A percentile compares a stretch with the other conserved stretches of the same genome.
phyloP scores from a whole-genome alignment of 1,140 invertebrate species.

The Tetragonula clypearis region DNA sequence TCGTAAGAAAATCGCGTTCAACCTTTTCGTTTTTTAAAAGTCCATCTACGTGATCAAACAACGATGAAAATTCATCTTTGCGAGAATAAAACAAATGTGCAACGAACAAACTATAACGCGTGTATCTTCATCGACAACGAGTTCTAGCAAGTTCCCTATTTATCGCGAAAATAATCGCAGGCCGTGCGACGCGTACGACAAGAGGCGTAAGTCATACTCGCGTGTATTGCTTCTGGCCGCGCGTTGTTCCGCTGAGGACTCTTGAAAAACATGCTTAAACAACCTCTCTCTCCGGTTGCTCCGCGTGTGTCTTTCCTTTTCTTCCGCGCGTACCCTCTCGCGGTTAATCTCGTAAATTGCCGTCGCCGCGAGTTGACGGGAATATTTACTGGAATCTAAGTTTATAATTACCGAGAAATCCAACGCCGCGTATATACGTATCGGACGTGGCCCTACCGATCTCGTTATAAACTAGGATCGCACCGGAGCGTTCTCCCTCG shows the following conservation, averaged over 20 bases:
- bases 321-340: constrained; percentile 6
- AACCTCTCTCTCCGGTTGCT: not conserved
- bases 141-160: not conserved
- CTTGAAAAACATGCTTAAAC: constrained; percentile 56
- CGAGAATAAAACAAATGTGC: no score
- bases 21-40: no score
- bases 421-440: constrained; percentile 62
- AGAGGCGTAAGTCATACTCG: not conserved
- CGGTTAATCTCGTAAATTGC: constrained; percentile 76
- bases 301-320: constrained; percentile 3
- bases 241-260: constrained; percentile 49
- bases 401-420: constrained; percentile 78
- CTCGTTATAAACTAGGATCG: constrained; percentile 73
- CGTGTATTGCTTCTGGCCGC: not conserved
- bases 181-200: not conserved
- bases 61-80: no score
- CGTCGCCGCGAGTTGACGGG: constrained; percentile 59
- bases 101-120: no score
- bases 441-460: constrained; percentile 71
- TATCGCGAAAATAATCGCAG: not conserved
- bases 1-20: not conserved
- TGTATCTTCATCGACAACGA: not conserved
- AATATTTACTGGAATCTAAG: constrained; percentile 78
- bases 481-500: constrained; percentile 50
- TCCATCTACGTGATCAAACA: no score